These are phyloP conservation scores for Microcebus murinus DNA, from an alignment of 2,113 vertebrate genomes.

Conservation along the genomic window DNA sequence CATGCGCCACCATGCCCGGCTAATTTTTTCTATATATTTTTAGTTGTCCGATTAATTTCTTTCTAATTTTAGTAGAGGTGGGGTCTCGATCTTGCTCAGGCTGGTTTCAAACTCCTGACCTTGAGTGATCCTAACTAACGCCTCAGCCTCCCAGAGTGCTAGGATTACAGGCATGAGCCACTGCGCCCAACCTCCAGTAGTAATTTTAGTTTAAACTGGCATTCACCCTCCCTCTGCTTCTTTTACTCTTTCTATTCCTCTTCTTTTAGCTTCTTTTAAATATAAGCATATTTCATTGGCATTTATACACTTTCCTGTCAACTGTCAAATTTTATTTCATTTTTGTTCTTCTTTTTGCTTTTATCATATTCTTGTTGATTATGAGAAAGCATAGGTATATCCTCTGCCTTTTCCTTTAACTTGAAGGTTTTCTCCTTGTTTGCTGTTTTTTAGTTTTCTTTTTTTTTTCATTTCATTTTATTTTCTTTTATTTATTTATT, in stretches of 20 bases:
- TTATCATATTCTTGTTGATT: slow-evolving; percentile 65
- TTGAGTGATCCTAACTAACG: no score
- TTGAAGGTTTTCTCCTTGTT: slow-evolving; percentile 82
- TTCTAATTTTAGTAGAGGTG: no score
- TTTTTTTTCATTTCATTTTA: slow-evolving; percentile 88
- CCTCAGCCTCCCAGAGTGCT: no score
- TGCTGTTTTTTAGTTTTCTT: slow-evolving; percentile 86
- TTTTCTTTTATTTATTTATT: slow-evolving; percentile 88
- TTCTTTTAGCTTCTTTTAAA: slow-evolving; percentile 69
- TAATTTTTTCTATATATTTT: no score
- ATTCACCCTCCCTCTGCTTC: slow-evolving; percentile 81
- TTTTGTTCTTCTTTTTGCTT: slow-evolving; percentile 85
- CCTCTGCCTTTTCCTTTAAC: slow-evolving; percentile 80
- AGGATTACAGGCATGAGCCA: no score
- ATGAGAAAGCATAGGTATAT: slow-evolving; percentile 63
- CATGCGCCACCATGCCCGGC: no score
- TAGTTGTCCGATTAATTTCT: no score
- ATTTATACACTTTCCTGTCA: slow-evolving; percentile 81
- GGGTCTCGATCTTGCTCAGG: no score
- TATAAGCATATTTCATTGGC: slow-evolving; percentile 80
- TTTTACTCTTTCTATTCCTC: slow-evolving; percentile 82
- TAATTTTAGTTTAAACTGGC: slow-evolving; percentile 84
- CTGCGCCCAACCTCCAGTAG: slow-evolving; percentile 64
- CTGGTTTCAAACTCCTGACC: no score
- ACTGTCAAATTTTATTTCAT: slow-evolving; percentile 69